phyloP scores from a whole-genome alignment of 2,113 vertebrate genomes.

The Cheirogaleus medius region DNA sequence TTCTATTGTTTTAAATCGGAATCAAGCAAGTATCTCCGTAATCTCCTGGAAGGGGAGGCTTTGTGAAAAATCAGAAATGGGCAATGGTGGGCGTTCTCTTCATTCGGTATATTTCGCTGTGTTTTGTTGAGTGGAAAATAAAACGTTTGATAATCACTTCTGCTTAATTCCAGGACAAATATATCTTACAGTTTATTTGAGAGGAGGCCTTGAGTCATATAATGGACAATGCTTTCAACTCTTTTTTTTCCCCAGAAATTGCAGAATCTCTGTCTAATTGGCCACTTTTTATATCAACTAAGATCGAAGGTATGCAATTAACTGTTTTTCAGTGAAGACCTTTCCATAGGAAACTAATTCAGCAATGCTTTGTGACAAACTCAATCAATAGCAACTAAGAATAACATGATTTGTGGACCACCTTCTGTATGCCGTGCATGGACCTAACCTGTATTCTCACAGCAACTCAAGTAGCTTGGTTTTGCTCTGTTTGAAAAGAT shows the following conservation, averaged over 20 bases:
- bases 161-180: constrained; percentile 10
- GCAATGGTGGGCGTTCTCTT: background rate
- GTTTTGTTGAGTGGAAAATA: background rate
- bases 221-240: constrained; percentile 18
- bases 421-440: background rate
- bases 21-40: background rate
- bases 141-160: constrained; percentile 18
- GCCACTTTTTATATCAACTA: constrained; percentile 25
- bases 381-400: background rate
- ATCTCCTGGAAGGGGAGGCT: background rate
- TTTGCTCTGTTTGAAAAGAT: constrained; percentile 28
- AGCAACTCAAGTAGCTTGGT: background rate
- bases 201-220: background rate
- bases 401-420: background rate
- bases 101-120: background rate
- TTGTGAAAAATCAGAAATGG: constrained; percentile 29
- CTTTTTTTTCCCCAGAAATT: background rate
- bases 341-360: background rate
- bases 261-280: constrained; percentile 6
- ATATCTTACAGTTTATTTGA: background rate
- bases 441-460: background rate
- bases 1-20: constrained; percentile 41
- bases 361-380: background rate
- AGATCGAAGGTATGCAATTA: background rate
- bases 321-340: background rate